Conservation (phyloP, 2,797 vertebrate species). For the Acanthurus tractus region DNA sequence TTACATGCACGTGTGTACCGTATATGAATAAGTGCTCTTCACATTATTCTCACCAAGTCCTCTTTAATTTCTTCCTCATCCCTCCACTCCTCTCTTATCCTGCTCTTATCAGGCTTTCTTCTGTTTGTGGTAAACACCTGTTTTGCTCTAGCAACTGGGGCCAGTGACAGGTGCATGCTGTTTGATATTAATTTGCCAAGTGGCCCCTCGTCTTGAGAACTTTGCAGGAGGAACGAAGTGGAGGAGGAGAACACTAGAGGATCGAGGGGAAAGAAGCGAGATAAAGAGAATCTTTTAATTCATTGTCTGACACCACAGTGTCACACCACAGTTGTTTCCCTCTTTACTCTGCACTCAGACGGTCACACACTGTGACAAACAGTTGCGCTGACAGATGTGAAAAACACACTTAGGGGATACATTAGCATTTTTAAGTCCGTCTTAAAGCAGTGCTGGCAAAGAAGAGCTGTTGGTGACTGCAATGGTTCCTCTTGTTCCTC, state of each 20-base stretch:
- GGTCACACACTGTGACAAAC: conserved; percentile 22
- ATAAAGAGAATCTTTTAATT: conserved; percentile 49
- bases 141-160: conserved; percentile 61
- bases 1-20: conserved; percentile 38
- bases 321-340: conserved; percentile 26
- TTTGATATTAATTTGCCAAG: conserved; percentile 72
- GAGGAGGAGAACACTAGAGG: conserved; percentile 5
- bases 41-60: conserved; percentile 39
- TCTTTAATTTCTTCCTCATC: conserved; percentile 16
- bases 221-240: conserved; percentile 38
- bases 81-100: conserved; percentile 12
- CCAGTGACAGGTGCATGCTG: conserved; percentile 43
- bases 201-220: conserved; percentile 52
- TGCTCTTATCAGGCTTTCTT: conserved; percentile 40
- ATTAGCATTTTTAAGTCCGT: background rate
- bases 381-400: conserved; percentile 19
- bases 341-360: conserved; percentile 29
- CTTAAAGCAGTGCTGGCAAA: background rate
- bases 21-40: conserved; percentile 23
- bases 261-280: conserved; percentile 7
- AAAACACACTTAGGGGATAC: conserved; percentile 4
- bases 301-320: conserved; percentile 33
- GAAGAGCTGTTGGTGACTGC: background rate
- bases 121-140: conserved; percentile 64
- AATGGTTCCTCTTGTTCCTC: too few species aligned